A percentile compares a stretch with the other conserved stretches of the same genome.
Conservation (phyloP, 1,140 invertebrate species). For the Nixonia krombeini region DNA sequence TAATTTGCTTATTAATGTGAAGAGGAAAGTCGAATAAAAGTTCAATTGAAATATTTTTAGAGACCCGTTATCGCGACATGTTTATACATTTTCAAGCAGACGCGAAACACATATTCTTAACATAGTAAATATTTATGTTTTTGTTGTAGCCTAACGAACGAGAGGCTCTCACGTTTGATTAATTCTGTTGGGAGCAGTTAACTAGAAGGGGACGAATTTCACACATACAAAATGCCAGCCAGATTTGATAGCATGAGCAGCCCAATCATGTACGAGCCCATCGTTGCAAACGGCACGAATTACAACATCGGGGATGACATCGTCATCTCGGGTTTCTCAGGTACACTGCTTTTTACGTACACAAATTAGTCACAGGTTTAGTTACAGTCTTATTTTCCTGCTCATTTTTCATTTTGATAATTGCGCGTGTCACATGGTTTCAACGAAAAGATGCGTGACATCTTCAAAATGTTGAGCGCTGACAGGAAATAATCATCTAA, state of each 20-base stretch:
- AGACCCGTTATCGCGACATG: no score
- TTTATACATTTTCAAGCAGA: slow-evolving; percentile 9
- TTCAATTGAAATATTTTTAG: no score
- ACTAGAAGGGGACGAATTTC: slow-evolving; percentile 5
- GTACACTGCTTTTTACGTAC: slow-evolving; percentile 25
- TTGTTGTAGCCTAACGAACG: slow-evolving; percentile 59
- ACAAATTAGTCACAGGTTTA: neutral
- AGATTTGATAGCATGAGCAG: slow-evolving; percentile 70
- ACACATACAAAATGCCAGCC: slow-evolving; percentile 74
- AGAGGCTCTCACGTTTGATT: slow-evolving; percentile 53
- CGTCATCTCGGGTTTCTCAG: slow-evolving; percentile 91
- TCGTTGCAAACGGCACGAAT: slow-evolving; percentile 55
- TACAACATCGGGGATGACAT: slow-evolving; percentile 78
- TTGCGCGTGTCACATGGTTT: neutral
- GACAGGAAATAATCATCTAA: slow-evolving; percentile 6
- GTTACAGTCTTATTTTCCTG: neutral
- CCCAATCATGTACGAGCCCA: slow-evolving; percentile 54
- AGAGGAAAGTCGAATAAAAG: no score
- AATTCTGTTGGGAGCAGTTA: slow-evolving; percentile 22
- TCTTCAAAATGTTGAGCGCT: neutral
- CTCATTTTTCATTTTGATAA: neutral
- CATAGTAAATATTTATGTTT: slow-evolving; percentile 34
- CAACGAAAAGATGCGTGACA: neutral
- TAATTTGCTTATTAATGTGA: no score
- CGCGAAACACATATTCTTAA: neutral